Evolutionary conservation across 2,888 invertebrate genomes (phyloP).

Genomic region (Beris morrisii): DNA sequence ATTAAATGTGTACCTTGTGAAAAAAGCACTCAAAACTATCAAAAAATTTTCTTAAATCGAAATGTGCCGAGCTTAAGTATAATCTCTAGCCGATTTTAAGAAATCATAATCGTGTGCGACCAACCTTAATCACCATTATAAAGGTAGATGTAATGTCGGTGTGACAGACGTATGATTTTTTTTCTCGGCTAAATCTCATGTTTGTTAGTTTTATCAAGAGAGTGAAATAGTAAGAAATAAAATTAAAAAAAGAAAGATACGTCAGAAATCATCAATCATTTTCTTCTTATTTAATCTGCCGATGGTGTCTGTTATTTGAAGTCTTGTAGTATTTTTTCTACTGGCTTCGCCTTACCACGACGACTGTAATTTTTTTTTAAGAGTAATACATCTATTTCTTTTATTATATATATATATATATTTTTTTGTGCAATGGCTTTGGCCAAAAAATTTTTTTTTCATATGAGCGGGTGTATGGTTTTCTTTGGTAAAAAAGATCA

Average conservation of each 20-base stretch:
- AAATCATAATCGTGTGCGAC: too few relatives aligned
- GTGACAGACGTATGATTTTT: too few relatives aligned
- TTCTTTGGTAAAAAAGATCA: conserved; percentile 33
- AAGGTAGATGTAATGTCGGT: too few relatives aligned
- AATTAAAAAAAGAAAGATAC: conserved; percentile 3
- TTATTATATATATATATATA: background rate
- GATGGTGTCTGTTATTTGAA: conserved; percentile 32
- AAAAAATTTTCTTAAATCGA: too few relatives aligned
- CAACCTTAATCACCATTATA: too few relatives aligned
- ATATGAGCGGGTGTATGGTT: background rate
- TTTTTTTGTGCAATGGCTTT: conserved; percentile 2
- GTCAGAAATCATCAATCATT: conserved; percentile 39
- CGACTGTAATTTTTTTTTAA: too few relatives aligned
- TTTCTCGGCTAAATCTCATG: too few relatives aligned
- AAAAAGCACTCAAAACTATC: too few relatives aligned
- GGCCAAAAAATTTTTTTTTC: conserved; percentile 7
- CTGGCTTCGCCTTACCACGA: background rate
- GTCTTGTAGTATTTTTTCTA: conserved; percentile 12
- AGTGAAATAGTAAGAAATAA: conserved; percentile 8
- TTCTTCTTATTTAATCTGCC: conserved; percentile 32
- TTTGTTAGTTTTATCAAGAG: conserved; percentile 5
- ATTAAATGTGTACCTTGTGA: too few relatives aligned
- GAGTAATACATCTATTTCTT: conserved; percentile 2
- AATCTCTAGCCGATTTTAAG: too few relatives aligned
- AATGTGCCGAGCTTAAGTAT: too few relatives aligned